Percentiles rank a stretch among this genome's conserved stretches.
Conservation (phyloP, 2,113 vertebrate species). For the Podarcis muralis region DNA sequence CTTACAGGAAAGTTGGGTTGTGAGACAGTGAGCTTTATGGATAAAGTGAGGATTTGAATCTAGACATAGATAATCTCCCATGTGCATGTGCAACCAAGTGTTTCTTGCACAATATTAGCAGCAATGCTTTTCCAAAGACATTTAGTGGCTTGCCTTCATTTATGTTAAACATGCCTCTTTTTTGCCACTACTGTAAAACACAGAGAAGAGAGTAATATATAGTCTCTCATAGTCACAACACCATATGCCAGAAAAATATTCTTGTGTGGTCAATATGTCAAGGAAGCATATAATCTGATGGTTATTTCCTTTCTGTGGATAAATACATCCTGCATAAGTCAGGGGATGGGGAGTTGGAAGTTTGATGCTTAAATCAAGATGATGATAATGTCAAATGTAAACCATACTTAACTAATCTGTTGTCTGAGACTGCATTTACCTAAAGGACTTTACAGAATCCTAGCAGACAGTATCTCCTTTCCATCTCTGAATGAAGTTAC, state of each 20-base stretch:
- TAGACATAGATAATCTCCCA: not conserved
- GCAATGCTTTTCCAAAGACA: not conserved
- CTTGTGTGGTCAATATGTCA: fast-evolving
- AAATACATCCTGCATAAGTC: not conserved
- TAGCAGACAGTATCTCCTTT: not conserved
- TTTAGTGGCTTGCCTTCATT: not conserved
- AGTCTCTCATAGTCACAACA: not conserved
- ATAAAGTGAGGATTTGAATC: not conserved
- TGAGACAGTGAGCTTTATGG: not conserved
- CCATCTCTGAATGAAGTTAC: not conserved
- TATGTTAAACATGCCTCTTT: not conserved
- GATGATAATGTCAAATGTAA: not conserved
- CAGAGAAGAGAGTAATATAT: not conserved
- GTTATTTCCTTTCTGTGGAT: not conserved
- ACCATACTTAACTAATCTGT: not conserved
- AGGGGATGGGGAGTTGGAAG: not conserved
- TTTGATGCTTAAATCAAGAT: not conserved
- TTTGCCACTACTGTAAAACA: not conserved
- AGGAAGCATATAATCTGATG: not conserved
- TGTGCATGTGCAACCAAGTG: not conserved
- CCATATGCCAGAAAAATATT: not conserved
- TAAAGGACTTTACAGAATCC: not conserved
- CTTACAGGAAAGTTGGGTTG: not conserved
- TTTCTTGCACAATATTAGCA: not conserved
- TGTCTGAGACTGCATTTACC: not conserved